Evolutionary conservation across 2,797 vertebrate genomes (phyloP).

Genomic region (Mormyrus proboscirostris): DNA sequence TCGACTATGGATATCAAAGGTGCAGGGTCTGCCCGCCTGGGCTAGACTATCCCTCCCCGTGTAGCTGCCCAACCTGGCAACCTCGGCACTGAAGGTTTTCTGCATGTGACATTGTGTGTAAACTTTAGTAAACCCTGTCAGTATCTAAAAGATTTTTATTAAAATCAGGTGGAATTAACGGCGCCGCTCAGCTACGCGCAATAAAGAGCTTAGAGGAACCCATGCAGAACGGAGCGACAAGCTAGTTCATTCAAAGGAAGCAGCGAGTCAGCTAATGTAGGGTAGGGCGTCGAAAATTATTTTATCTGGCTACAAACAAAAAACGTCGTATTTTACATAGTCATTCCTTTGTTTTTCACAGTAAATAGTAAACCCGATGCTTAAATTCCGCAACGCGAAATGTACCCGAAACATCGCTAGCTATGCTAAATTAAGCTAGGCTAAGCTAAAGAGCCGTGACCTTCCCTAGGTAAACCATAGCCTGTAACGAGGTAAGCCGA

Average conservation of each 20-base stretch:
- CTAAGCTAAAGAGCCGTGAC: constrained; percentile 12
- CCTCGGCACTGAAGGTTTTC: not conserved
- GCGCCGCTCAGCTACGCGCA: not conserved
- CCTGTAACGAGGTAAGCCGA: not conserved
- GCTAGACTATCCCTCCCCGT: not conserved
- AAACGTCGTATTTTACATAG: not conserved
- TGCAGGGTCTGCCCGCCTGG: not conserved
- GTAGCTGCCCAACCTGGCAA: not conserved
- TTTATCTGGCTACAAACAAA: not conserved
- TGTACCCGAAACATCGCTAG: not conserved
- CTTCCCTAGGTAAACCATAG: not conserved
- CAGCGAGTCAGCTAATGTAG: not conserved
- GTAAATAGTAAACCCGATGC: not conserved
- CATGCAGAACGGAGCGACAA: not conserved
- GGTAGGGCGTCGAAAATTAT: not conserved
- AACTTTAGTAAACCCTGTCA: not conserved
- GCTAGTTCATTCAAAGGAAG: not conserved
- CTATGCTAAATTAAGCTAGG: not conserved
- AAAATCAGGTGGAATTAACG: not conserved
- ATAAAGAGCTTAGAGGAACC: not conserved
- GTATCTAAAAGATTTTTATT: not conserved
- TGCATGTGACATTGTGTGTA: not conserved
- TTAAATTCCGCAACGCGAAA: not conserved
- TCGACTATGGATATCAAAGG: not conserved
- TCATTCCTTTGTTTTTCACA: not conserved